Conservation (phyloP, 1,140 invertebrate genomes). For the Dendroctonus ponderosae region DNA sequence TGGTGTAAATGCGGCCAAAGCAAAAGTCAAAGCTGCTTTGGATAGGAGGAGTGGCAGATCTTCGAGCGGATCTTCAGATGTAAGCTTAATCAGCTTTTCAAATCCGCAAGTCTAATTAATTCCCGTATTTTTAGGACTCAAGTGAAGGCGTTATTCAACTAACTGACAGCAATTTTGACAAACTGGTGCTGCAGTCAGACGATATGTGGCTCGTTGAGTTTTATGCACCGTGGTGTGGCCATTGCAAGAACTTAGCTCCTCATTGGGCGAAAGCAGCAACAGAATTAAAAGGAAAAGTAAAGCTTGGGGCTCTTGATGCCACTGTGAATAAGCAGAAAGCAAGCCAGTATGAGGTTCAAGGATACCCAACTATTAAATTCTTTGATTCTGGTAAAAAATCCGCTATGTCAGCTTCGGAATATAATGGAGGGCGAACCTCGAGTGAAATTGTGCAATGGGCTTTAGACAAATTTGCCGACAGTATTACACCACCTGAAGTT, state of each 20-base stretch:
- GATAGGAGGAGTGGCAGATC: constrained; percentile 56
- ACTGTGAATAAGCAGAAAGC: constrained; percentile 85
- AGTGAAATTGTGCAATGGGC: constrained; percentile 91
- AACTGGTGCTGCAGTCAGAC: constrained; percentile 83
- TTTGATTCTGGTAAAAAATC: constrained; percentile 84
- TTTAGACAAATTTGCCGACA: constrained; percentile 80
- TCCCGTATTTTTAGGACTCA: constrained; percentile 36
- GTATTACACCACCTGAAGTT: constrained; percentile 88
- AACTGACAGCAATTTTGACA: constrained; percentile 93
- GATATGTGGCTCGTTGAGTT: constrained; percentile 97
- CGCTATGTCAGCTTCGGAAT: constrained; percentile 71
- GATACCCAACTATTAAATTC: constrained; percentile 97
- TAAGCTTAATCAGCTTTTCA: constrained; percentile 19
- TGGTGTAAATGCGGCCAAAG: constrained; percentile 68
- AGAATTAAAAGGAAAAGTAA: constrained; percentile 61
- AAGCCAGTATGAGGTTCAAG: constrained; percentile 75
- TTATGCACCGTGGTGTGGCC: constrained; percentile 95
- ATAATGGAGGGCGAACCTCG: constrained; percentile 87
- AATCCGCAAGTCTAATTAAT: constrained; percentile 2
- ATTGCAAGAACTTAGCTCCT: constrained; percentile 95
- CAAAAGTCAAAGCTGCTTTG: constrained; percentile 67
- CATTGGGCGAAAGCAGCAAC: constrained; percentile 93
- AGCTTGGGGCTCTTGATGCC: constrained; percentile 94
- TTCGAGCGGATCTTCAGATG: constrained; percentile 44
- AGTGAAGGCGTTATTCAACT: constrained; percentile 83